Percentiles rank a stretch among this genome's conserved stretches.
These are phyloP conservation scores for Suillia variegata DNA, from an alignment of 2,888 invertebrate genomes.

Conservation along the genomic window DNA sequence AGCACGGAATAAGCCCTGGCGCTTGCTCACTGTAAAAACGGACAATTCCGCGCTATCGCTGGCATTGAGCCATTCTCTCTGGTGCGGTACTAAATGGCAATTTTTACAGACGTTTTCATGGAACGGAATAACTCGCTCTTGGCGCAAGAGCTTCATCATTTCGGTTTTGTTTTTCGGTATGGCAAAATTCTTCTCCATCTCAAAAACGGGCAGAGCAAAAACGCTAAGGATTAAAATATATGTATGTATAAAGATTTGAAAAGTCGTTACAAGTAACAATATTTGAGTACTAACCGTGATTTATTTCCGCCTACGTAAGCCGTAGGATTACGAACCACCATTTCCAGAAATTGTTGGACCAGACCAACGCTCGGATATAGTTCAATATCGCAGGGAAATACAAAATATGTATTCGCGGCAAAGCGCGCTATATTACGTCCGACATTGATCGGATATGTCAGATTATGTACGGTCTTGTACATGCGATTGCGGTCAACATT, in stretches of 20 bases:
- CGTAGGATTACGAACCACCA: slow-evolving; percentile 75
- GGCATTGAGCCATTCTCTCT: slow-evolving; percentile 33
- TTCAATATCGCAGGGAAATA: slow-evolving; percentile 85
- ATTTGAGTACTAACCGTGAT: not conserved
- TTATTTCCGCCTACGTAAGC: slow-evolving; percentile 31
- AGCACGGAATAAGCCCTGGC: slow-evolving; percentile 71
- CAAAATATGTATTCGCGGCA: slow-evolving; percentile 76
- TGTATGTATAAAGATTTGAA: not conserved
- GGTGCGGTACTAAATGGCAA: slow-evolving; percentile 42
- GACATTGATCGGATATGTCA: slow-evolving; percentile 86
- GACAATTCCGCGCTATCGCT: slow-evolving; percentile 25
- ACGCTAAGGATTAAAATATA: slow-evolving; percentile 32
- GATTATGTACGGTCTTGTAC: slow-evolving; percentile 67
- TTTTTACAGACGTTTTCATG: slow-evolving; percentile 38
- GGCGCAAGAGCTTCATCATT: slow-evolving; percentile 33
- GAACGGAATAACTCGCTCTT: slow-evolving; percentile 35
- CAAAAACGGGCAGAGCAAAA: slow-evolving; percentile 45
- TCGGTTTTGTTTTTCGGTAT: slow-evolving; percentile 44
- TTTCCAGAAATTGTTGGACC: slow-evolving; percentile 76
- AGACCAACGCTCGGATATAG: slow-evolving; percentile 83
- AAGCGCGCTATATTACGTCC: slow-evolving; percentile 84
- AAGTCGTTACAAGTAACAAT: not conserved
- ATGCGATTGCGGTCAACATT: slow-evolving; percentile 61
- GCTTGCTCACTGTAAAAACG: slow-evolving; percentile 74
- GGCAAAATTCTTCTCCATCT: slow-evolving; percentile 29